phyloP scores from a whole-genome alignment of 2,888 invertebrate genomes.

The Cyaniris semiargus region DNA sequence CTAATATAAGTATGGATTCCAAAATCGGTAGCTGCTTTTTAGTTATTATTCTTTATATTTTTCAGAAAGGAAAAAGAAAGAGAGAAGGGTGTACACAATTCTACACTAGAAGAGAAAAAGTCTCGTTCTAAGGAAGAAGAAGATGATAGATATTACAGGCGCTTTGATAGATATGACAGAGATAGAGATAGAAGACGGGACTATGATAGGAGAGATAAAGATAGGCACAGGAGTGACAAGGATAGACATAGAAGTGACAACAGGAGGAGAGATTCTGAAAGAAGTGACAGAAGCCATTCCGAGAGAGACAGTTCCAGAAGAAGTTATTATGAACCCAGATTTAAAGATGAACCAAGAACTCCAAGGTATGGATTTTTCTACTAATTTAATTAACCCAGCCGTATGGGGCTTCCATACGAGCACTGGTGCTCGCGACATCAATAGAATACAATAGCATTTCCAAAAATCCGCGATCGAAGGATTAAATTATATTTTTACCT shows the following conservation, averaged over 20 bases:
- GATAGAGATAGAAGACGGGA: constrained; percentile 35
- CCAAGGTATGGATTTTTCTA: constrained; percentile 77
- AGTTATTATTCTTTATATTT: constrained; percentile 32
- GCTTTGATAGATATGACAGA: constrained; percentile 55
- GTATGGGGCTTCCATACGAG: too few relatives aligned
- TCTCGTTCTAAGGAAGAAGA: constrained; percentile 63
- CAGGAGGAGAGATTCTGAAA: constrained; percentile 48
- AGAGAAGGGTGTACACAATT: constrained; percentile 86
- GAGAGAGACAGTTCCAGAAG: constrained; percentile 72
- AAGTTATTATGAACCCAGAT: constrained; percentile 81
- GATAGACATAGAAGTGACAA: constrained; percentile 54
- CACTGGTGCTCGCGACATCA: too few relatives aligned
- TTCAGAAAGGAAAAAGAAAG: constrained; percentile 76
- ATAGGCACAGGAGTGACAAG: constrained; percentile 52
- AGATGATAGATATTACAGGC: constrained; percentile 55
- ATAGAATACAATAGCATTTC: too few relatives aligned
- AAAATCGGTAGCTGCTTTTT: not conserved
- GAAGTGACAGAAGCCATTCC: constrained; percentile 51
- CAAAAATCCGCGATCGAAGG: too few relatives aligned
- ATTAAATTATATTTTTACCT: not conserved
- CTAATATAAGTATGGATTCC: not conserved
- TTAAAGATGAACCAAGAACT: constrained; percentile 92
- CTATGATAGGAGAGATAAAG: constrained; percentile 49
- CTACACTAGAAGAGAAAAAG: constrained; percentile 81
- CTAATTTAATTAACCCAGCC: too few relatives aligned